These are phyloP conservation scores for Metopia argyrocephala DNA, from an alignment of 2,888 invertebrate genomes.

Conservation along the genomic window DNA sequence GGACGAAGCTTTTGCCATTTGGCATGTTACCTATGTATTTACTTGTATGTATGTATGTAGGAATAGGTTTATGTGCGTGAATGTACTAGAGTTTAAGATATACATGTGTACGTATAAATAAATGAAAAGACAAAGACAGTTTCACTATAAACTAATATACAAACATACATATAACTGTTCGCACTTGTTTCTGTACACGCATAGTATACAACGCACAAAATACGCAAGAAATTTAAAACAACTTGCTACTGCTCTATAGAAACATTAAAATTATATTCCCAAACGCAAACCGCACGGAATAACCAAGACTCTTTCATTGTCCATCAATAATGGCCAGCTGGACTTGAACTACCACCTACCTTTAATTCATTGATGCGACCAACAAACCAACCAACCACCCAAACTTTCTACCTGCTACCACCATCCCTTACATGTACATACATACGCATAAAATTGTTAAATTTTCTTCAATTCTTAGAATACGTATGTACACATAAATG, in stretches of 20 bases:
- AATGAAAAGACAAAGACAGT: not conserved
- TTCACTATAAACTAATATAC: not conserved
- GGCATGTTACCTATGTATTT: no score
- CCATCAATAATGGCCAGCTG: conserved; percentile 51
- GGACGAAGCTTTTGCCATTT: no score
- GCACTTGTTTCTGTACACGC: conserved; percentile 14
- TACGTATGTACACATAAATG: conserved; percentile 55
- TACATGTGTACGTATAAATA: not conserved
- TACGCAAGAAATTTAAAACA: conserved; percentile 59
- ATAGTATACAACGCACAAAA: conserved; percentile 46
- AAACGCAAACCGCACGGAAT: conserved; percentile 58
- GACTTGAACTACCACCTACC: conserved; percentile 20
- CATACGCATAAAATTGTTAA: no score
- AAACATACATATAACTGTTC: not conserved
- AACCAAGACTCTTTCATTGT: conserved; percentile 47
- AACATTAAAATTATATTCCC: conserved; percentile 47
- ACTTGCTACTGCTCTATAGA: conserved; percentile 47
- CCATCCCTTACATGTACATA: conserved; percentile 18
- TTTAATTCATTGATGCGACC: conserved; percentile 1
- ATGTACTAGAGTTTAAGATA: not conserved
- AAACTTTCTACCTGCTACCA: conserved; percentile 4
- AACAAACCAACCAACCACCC: not conserved
- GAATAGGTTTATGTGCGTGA: not conserved
- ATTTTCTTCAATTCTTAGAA: conserved; percentile 42
- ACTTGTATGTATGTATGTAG: not conserved